Evolutionary conservation across 2,888 invertebrate genomes (phyloP).

Genomic region (Drosophila rellima): DNA sequence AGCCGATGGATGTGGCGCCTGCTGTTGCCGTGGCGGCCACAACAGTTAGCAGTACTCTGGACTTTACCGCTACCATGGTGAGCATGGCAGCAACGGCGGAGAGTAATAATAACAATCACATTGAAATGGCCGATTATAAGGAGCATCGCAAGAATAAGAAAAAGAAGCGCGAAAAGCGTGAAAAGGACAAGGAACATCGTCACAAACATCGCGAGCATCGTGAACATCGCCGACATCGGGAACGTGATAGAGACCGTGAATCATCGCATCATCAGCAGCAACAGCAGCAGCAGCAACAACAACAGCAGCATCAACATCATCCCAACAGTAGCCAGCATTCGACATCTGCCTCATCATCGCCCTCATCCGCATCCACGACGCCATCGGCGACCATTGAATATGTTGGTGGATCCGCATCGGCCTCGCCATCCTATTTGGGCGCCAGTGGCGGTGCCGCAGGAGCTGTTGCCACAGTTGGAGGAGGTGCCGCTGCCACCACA

Average conservation of each 20-base stretch:
- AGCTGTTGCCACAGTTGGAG: slow-evolving; percentile 30
- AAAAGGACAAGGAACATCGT: slow-evolving; percentile 83
- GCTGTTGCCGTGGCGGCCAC: slow-evolving; percentile 73
- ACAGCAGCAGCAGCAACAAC: slow-evolving; percentile 65
- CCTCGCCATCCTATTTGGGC: slow-evolving; percentile 76
- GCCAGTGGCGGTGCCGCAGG: slow-evolving; percentile 43
- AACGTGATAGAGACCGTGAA: slow-evolving; percentile 64
- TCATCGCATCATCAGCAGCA: slow-evolving; percentile 53
- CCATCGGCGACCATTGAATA: slow-evolving; percentile 79
- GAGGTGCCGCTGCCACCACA: slow-evolving; percentile 78
- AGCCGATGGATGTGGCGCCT: slow-evolving; percentile 73
- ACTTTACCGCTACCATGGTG: slow-evolving; percentile 71
- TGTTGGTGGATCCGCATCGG: slow-evolving; percentile 76
- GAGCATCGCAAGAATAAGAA: slow-evolving; percentile 85
- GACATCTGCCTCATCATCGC: slow-evolving; percentile 82
- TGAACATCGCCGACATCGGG: slow-evolving; percentile 68
- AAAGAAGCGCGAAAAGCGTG: slow-evolving; percentile 85
- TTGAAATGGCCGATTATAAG: slow-evolving; percentile 83
- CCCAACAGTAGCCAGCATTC: slow-evolving; percentile 76
- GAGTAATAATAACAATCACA: slow-evolving; percentile 81
- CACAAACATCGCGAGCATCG: slow-evolving; percentile 75
- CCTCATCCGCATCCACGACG: slow-evolving; percentile 78
- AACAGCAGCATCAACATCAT: slow-evolving; percentile 55
- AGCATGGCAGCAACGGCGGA: slow-evolving; percentile 81
- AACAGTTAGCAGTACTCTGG: slow-evolving; percentile 64